These are phyloP conservation scores for Nannoperca obscura DNA, from an alignment of 2,797 vertebrate species.

Conservation along the genomic window DNA sequence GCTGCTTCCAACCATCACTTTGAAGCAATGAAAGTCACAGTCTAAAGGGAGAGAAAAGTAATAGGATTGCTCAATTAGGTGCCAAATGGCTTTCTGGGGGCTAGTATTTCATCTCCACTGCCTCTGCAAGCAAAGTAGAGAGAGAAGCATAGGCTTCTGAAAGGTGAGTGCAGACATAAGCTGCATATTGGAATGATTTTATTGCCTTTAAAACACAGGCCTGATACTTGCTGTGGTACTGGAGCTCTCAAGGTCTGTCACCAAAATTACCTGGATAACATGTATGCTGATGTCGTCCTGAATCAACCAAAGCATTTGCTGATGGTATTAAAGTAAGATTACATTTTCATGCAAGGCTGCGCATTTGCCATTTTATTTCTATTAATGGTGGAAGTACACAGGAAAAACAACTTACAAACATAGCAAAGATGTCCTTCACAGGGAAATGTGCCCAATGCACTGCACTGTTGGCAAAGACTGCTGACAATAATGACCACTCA, in stretches of 20 bases:
- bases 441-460: slow-evolving; percentile 5
- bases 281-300: slow-evolving; percentile 60
- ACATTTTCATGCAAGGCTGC: slow-evolving; percentile 61
- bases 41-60: slow-evolving; percentile 86
- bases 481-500: slow-evolving; percentile 46
- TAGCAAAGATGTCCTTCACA: slow-evolving; percentile 23
- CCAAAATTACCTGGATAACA: slow-evolving; percentile 68
- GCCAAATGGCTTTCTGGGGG: slow-evolving; percentile 88
- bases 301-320: slow-evolving; percentile 56
- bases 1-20: slow-evolving; percentile 74
- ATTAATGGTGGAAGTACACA: slow-evolving; percentile 50
- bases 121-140: slow-evolving; percentile 82
- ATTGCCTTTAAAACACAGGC: slow-evolving; percentile 82
- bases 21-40: slow-evolving; percentile 82
- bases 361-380: slow-evolving; percentile 44
- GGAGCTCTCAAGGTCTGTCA: slow-evolving; percentile 72
- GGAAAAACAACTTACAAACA: slow-evolving; percentile 35
- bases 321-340: slow-evolving; percentile 56
- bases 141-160: slow-evolving; percentile 77
- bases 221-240: slow-evolving; percentile 59
- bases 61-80: slow-evolving; percentile 90
- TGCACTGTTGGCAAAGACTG: slow-evolving; percentile 16
- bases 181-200: slow-evolving; percentile 83
- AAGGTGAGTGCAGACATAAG: slow-evolving; percentile 82
- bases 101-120: slow-evolving; percentile 87